Base-by-base conservation (phyloP, 1,140 invertebrate genomes). In the Micrasema minimum region DNA sequence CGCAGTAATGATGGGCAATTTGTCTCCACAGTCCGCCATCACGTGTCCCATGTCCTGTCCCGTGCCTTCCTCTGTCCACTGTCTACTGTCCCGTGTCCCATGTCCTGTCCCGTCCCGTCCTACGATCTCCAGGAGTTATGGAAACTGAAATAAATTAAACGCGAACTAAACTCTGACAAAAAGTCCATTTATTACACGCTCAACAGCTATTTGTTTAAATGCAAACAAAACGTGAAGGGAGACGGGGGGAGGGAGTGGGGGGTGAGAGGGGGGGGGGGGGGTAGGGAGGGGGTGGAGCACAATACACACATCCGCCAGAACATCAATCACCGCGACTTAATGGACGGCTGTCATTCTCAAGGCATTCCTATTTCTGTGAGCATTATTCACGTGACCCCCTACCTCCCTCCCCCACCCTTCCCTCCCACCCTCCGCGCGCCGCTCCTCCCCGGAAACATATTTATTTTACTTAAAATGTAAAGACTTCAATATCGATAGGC, bases 291-390 rank as follows among this genome's bases (percentile, higher is more conserved):
- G 9, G 41, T 20, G 38, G 20, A 48, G 46, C 67, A 69, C 55
- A 62, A 69, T 62, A 71, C 66, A 72, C 72, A 74, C 51, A 75
- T 75, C 73, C 69, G 69, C 59, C 20, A 41, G 43, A 57, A 66
- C 70, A 75, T 75, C 74, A 72, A 75, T 75, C 74, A 75, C 70
- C 51, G 65, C 66, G 59, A 72, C 74, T 70, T 75, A 75, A 75
- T 75, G 74, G 74, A 72, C 66, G 74, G 16, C 74, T 75, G 74
- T 75, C 74, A 75, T 72, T 75, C 74, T 75, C 74, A 75, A 75
- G 70, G 74, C 70, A 75, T 75, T 75, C 74, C 74, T 75, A 72
- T 75, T 72, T 75, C 70, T 75, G 74, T 75, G 74, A 69, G 67
- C 74, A 75, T 75, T 75, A 75, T 75, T 75, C 74, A 75, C 73